Base-by-base conservation (phyloP, 2,113 vertebrate genomes). In the Tiliqua scincoides region DNA sequence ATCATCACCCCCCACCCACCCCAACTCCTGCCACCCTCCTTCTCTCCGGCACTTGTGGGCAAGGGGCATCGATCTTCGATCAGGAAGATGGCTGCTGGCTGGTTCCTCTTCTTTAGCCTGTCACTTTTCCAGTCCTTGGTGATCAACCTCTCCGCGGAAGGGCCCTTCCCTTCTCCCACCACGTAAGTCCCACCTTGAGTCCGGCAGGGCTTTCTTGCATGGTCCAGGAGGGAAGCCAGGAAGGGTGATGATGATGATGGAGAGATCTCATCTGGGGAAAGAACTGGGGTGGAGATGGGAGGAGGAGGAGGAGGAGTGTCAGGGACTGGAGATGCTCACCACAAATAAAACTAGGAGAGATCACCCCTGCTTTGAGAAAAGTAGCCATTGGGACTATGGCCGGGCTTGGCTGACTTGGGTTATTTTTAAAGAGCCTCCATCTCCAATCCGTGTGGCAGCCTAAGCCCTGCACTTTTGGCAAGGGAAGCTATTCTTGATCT, bases 1-100 rank as follows among this genome's bases (percentile, higher is more conserved):
- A 5, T n/a, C 73, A 52, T 57, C 74, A 18, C 14, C n/a, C n/a
- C n/a, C n/a, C n/a, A n/a, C n/a, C n/a, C 48, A n/a, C 1, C 21
- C 15, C 6, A 43, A 15, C 2, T 73, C 12, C 89, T 86, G 85
- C 90, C 91, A 68, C 91, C 86, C 2, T 90, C 79, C 62, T 40
- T 73, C 48, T 86, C 91, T 93, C 68, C 85, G 90, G 76, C 87
- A 76, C 89, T 87, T 70, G 89, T 40, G 54, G 91, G 88, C 67
- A 93, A 81, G 85, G 82, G 89, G 91, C 18, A 89, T 88, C 87
- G 95, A 92, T 95, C 95, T 92, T 96, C 94, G 95, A 96, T 95
- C 91, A 89, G 92, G 95, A 97, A 96, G 95, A 99, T 99, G 98
- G 97, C 97, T 97, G 97, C 97, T 96, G 96, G 95, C 97, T 97